Evolutionary conservation across 2,113 vertebrate species (phyloP), one percentile per base, ranked within the genome.

Genomic region (Erinaceus europaeus): DNA sequence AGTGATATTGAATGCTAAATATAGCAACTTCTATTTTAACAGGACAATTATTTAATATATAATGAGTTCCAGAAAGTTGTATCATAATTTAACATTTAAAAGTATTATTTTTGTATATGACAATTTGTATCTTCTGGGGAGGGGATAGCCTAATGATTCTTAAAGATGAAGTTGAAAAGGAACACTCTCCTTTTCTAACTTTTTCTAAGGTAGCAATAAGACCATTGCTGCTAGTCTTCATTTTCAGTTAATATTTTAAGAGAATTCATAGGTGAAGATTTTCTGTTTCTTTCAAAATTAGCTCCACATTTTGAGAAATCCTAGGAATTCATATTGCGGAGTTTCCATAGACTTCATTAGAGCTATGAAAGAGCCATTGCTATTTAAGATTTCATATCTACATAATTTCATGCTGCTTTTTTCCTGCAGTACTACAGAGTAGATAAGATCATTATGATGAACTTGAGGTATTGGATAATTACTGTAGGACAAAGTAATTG

Each of bases 401-500:
- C 18, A 57, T 14, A 2, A 46, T 88, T 88, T 94, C 77, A 29
- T 25, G 84, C 12, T 32, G 34, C 1, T 32, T 79, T 65, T 38
- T 38, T 34, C 11, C 17, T 29, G 32, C 82, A 93, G 71, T 36
- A 59, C 18, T 48, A 44, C 15, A 74, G 23, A 80, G 12, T 48
- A 72, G 53, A 78, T 1, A 69, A 91, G 92, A 1, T 65, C 32
- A 81, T 53, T 38, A 71, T 34, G 82, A 81, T 86, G 90, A 71
- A 84, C 81, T n/a, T 82, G 81, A 85, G 94, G 90, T 93, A 90
- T 65, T 91, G 38, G 38, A 68, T 84, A 81, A 86, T 89, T 95
- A 91, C 77, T 84, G 50, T 17, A 72, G 68, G 21, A 84, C 40
- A 46, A 90, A 93, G 71, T 17, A 95, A 91, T 0, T 38, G 62